Evolutionary conservation across 2,113 vertebrate genomes (phyloP), one percentile per base, ranked within the genome.

Genomic region (Paratilapia polleni): DNA sequence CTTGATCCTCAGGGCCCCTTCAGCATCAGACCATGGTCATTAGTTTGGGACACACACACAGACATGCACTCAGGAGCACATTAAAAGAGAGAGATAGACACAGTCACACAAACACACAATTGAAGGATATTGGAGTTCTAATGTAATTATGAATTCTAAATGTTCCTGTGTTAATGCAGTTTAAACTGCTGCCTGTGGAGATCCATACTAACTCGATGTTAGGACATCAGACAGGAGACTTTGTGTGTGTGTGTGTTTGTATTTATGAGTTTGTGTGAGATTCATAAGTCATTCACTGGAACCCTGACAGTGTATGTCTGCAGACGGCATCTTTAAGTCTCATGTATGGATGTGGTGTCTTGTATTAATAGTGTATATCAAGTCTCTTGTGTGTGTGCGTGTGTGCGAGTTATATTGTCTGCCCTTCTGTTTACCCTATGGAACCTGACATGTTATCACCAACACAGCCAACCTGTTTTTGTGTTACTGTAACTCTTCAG

Each of bases 161-260:
- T 89, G 90, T 92, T 89, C 83, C 86, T 52, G 76, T 62, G 86
- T 89, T 92, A 91, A 93, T 89, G 89, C 41, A 19, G 87, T 89
- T 92, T 87, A 76, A 89, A 84, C 73, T 68, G 78, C 61, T 28
- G 60, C 85, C 77, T 83, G 63, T 54, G 75, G 59, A 85, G 86
- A 91, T 94, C 92, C 22, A 93, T 94, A 36, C 87, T 92, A 93
- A 94, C 82, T 49, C 52, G 59, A 90, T 94, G 74, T 2, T 1
- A 70, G 20, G 38, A 63, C 63, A 73, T 89, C 80, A 91, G 91
- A 86, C 76, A 62, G 77, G 75, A 89, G 86, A 80, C 68, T 8
- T 34, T 6, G 77, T 20, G 70, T 31, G 89, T 47, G 43, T 76
- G 77, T 80, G 74, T 43, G 57, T 81, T 49, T 58, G 3, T 43